Base-by-base conservation (phyloP, 2,797 vertebrate species). In the Capromys pilorides region DNA sequence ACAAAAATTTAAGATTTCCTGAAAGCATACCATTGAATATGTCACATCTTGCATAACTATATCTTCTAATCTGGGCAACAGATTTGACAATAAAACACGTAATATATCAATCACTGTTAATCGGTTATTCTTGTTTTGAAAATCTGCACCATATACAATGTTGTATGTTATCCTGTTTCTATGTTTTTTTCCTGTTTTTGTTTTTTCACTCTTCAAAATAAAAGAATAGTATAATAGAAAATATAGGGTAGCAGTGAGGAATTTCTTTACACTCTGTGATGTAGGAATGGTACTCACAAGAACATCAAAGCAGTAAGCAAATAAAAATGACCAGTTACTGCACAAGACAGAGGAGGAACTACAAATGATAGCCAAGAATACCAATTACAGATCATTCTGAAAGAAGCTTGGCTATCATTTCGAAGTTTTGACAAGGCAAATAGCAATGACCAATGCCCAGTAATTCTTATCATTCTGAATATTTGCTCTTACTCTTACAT, bases 401-500 rank as follows among this genome's bases (percentile, higher is more conserved):
- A 82, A 26, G 33, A 81, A 88, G 61, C 80, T 41, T 2, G 18
- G 1, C 8, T 49, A 33, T 88, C 39, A 83, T 93, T 80, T 90
- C 10, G 41, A 54, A 57, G 28, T 85, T 85, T 84, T 0, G 1
- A 93, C 14, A 66, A 59, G 45, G 18, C n/a, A 84, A 16, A 19
- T 21, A 86, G 28, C 33, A 83, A 14, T 5, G 66, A 93, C 39
- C 33, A 39, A 18, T 61, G 66, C 33, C 90, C 18, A 18, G 51
- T 57, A 90, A 85, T 31, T 67, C 19, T 79, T 36, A 61, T 86
- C 59, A 71, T 75, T 75, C 80, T 93, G 71, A 77, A 89, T 86
- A 59, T 82, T 75, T 85, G 24, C 11, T 26, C 33, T 41, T 33
- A 45, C 14, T 83, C 64, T 81, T 36, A n/a, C 9, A 33, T 14